Evolutionary conservation across 1,140 invertebrate species (phyloP).

Genomic region (Anastrepha obliqua): DNA sequence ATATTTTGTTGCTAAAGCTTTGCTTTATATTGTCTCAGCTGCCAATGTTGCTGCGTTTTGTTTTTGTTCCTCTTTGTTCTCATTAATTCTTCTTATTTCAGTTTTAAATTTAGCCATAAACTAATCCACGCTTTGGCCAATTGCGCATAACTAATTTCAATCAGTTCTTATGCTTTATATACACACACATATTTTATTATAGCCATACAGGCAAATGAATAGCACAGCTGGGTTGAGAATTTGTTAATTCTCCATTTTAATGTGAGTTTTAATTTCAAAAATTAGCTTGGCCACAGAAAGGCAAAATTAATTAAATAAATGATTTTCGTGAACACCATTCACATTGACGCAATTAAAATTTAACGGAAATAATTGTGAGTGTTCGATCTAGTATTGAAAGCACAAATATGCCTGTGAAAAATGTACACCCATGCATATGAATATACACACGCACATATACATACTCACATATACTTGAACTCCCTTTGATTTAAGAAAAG

Average conservation of each 20-base stretch:
- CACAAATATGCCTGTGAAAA: neutral
- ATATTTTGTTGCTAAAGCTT: neutral
- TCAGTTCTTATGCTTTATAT: neutral
- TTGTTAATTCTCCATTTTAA: constrained; percentile 45
- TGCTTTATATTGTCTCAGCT: neutral
- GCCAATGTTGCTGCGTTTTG: neutral
- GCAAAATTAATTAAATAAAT: constrained; percentile 51
- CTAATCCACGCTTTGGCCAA: neutral
- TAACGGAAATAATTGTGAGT: constrained; percentile 18
- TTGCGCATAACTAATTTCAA: constrained; percentile 26
- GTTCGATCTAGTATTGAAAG: neutral
- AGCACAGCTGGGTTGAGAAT: constrained; percentile 41
- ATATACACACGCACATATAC: neutral
- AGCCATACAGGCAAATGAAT: neutral
- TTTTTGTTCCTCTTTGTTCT: neutral
- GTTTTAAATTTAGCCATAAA: neutral
- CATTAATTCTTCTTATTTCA: neutral
- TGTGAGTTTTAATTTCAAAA: constrained; percentile 21
- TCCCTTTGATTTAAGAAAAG: neutral
- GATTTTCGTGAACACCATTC: neutral
- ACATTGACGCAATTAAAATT: constrained; percentile 32
- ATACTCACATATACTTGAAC: too few relatives aligned
- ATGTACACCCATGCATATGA: neutral
- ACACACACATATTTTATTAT: neutral
- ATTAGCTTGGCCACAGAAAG: constrained; percentile 3